Conservation (phyloP, 2,797 vertebrate genomes). For the Perdix hodgsoniae region DNA sequence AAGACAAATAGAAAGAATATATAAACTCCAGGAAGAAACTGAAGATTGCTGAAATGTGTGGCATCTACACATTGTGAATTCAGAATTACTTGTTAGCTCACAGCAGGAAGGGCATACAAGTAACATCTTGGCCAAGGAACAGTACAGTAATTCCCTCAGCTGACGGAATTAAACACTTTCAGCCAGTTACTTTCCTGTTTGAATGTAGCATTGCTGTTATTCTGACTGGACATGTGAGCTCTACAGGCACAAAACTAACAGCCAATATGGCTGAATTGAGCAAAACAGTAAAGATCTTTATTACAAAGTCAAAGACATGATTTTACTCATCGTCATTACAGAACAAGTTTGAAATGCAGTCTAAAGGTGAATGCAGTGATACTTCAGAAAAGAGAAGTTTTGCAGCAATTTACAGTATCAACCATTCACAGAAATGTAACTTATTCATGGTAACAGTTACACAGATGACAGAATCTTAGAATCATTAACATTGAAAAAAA, state of each 20-base stretch:
- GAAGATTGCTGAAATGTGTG: background rate
- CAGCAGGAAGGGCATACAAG: background rate
- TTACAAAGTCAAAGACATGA: background rate
- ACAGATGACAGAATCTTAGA: background rate
- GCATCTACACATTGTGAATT: background rate
- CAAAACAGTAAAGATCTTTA: background rate
- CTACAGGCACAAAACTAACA: background rate
- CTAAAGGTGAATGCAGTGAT: background rate
- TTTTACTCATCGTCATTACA: background rate
- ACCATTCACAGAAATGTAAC: background rate
- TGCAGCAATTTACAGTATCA: background rate
- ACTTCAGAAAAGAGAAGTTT: background rate
- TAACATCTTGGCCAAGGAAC: background rate
- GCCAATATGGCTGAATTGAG: background rate
- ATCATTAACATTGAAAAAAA: too few relatives aligned
- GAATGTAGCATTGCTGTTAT: background rate
- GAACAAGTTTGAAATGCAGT: background rate
- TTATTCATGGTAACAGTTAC: background rate
- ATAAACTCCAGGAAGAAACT: background rate
- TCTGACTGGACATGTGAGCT: background rate
- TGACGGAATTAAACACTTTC: background rate
- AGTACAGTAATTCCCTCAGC: background rate
- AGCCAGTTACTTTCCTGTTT: background rate
- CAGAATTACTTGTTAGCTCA: background rate
- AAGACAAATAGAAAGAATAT: background rate